A percentile compares a stretch with the other conserved stretches of the same genome.
Conservation (phyloP, 2,113 vertebrate genomes). For the Tauraco erythrolophus region DNA sequence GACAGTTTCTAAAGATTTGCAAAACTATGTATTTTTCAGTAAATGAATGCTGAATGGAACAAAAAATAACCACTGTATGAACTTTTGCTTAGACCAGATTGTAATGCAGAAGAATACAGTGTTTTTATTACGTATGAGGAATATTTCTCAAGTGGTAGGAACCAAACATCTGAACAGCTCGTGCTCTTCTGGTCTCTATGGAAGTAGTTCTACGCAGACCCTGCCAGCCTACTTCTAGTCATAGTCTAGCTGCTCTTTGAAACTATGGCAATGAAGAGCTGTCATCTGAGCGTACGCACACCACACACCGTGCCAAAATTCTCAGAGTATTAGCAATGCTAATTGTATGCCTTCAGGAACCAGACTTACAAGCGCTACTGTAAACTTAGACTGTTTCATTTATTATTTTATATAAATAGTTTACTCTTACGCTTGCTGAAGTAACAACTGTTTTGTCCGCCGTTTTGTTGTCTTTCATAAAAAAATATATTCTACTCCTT, state of each 20-base stretch:
- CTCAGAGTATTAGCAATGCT: slow-evolving; percentile 53
- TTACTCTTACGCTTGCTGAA: slow-evolving; percentile 59
- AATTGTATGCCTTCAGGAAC: slow-evolving; percentile 47
- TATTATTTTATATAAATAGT: slow-evolving; percentile 67
- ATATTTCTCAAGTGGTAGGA: neutral
- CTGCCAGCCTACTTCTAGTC: neutral
- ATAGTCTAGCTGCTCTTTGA: neutral
- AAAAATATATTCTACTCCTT: neutral
- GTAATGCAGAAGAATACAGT: neutral
- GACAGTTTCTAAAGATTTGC: neutral
- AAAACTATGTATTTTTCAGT: neutral
- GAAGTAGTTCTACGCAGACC: neutral
- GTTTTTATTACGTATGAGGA: neutral
- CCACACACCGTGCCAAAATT: slow-evolving; percentile 16
- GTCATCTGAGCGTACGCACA: neutral
- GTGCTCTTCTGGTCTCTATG: neutral
- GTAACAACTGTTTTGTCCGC: slow-evolving; percentile 1
- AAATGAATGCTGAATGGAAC: neutral
- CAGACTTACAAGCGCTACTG: slow-evolving; percentile 20
- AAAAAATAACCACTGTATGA: neutral
- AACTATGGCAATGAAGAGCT: slow-evolving; percentile 26
- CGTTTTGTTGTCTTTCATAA: slow-evolving; percentile 51
- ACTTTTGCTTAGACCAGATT: neutral
- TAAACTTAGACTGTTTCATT: slow-evolving; percentile 56
- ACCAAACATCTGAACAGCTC: neutral